Evolutionary conservation across 1,140 invertebrate species (phyloP).

Genomic region (Myzus persicae): DNA sequence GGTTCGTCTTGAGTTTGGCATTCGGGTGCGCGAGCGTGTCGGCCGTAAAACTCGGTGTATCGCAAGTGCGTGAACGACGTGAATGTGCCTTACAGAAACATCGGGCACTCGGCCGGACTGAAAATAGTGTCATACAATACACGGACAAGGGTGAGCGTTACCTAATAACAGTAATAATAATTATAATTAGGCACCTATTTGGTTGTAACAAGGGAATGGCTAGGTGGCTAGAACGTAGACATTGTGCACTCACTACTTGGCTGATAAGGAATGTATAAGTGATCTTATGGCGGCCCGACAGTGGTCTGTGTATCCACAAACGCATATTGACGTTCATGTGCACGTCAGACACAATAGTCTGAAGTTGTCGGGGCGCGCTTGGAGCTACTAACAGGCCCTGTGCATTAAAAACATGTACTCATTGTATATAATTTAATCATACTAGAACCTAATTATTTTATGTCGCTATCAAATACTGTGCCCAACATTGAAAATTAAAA

Average conservation of each 20-base stretch:
- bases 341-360: neutral
- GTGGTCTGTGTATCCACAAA: neutral
- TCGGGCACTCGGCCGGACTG: slow-evolving; percentile 47
- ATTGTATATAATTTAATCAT: neutral
- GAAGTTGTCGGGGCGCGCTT: neutral
- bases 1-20: neutral
- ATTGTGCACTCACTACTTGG: neutral
- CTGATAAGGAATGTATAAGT: neutral
- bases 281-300: neutral
- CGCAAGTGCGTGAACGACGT: slow-evolving; percentile 35
- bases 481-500: neutral
- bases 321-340: neutral
- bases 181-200: neutral
- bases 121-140: slow-evolving; percentile 35
- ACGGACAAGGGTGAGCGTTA: slow-evolving; percentile 48
- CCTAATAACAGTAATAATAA: neutral
- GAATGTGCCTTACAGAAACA: slow-evolving; percentile 54
- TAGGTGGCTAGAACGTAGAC: neutral
- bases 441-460: neutral
- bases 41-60: slow-evolving; percentile 1
- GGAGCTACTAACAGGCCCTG: neutral
- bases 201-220: neutral
- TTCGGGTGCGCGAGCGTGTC: slow-evolving; percentile 7
- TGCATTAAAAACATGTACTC: neutral
- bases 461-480: neutral